Evolutionary conservation across 92 coral and sea anemone species (phyloP), one percentile per base, ranked within the genome.

Genomic region (Parazoanthus darwini): DNA sequence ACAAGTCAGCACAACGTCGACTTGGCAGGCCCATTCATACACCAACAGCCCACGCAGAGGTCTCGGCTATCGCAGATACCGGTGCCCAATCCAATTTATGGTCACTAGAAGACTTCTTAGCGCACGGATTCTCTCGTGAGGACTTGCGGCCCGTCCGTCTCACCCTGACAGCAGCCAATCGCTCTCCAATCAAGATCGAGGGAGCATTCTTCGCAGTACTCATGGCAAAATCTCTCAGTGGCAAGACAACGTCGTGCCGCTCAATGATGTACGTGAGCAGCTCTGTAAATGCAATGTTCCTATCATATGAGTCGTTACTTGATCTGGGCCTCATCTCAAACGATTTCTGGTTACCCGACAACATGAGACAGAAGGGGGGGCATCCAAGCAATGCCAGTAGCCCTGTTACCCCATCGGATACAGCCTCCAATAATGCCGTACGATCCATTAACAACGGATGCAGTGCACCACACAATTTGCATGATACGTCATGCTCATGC

Each of bases 121-220:
- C 93, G 78, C 46, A 89, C 38, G 91, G 94, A 29, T 90, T 92
- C 83, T 88, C 88, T 6, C 88, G 88, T 46, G 90, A 86, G 58
- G 79, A 92, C 77, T 88, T 92, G 18, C 50, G 16, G 0, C 94
- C 94, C 67, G 82, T 91, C 16, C 46, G 80, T 51, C 90, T 92
- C 54, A 74, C 88, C 82, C 86, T 90, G 83, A 88, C 96, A 44
- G 93, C 94, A 78, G 92, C 94, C 36, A 94, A 94, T 92, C 93
- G 92, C 90, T 94, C 92, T 18, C 91, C 94, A 80, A 94, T 94
- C 78, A 25, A 91, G 29, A 94, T 94, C 51, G 92, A 88, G 79
- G 93, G 93, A 4, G 95, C 93, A 39, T 94, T 94, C 91, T 92
- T 92, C 20, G 95, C 95, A 66, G 83, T 67, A 84, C 90, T 94